These are phyloP conservation scores for Ascidia mentula DNA, from an alignment of 23 tunicate genomes.

Conservation along the genomic window DNA sequence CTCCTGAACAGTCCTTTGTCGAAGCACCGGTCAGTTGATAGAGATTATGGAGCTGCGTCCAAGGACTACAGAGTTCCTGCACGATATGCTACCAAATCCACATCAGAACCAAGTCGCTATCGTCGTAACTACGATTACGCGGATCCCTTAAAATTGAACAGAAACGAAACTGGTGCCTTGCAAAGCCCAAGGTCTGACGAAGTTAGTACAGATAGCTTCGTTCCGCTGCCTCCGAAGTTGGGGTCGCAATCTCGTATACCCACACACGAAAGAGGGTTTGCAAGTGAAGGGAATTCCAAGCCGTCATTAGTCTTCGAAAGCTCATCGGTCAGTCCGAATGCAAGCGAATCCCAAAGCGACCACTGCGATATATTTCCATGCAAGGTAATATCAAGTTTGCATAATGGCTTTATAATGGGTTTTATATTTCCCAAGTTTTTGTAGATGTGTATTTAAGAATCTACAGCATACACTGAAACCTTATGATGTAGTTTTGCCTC, in stretches of 20 bases:
- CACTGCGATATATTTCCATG: background rate
- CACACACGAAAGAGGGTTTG: background rate
- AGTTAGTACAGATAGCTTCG: background rate
- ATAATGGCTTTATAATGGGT: no score
- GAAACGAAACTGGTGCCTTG: background rate
- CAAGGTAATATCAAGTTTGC: background rate
- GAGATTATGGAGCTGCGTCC: background rate
- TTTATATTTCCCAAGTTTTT: no score
- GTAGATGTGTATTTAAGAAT: no score
- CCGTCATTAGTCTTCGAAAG: background rate
- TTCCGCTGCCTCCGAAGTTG: background rate
- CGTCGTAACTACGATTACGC: background rate
- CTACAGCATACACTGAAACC: no score
- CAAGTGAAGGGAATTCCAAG: background rate
- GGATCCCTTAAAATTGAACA: background rate
- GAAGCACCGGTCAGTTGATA: background rate
- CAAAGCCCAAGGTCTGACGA: background rate
- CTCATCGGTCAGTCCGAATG: background rate
- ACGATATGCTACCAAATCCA: background rate
- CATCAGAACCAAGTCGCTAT: conserved; percentile 1
- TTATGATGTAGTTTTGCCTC: no score
- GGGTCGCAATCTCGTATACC: background rate
- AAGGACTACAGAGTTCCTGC: no score
- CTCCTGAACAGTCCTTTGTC: background rate
- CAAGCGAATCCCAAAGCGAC: background rate